Evolutionary conservation across 2,797 vertebrate species (phyloP), one percentile per base, ranked within the genome.

Genomic region (Danio albolineatus): DNA sequence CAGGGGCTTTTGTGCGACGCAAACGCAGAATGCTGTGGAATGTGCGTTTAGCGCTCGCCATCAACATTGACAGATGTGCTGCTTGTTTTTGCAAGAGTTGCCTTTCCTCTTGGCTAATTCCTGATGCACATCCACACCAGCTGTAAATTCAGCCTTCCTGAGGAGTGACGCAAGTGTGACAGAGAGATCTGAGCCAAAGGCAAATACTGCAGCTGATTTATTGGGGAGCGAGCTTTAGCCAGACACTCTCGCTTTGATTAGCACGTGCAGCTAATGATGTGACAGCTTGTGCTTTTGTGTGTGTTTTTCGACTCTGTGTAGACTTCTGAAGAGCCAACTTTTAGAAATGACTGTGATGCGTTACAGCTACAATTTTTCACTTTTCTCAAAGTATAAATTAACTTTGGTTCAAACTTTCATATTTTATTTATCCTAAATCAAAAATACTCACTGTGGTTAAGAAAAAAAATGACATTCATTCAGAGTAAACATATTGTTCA

Each of bases 111-210:
- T 19, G 53, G 53, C 44, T 48, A 39, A 7, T 36, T 59, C 65
- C 44, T 60, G 65, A 69, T 21, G 44, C 17, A 2, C 59, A 51
- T 21, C 49, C 53, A 70, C 74, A 77, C 10, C 5, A 48, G 53
- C 57, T 28, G 74, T 70, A 77, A 49, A 6, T 49, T 16, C 70
- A 13, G 8, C 72, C 44, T 59, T 67, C 28, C 46, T 56, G 49
- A 1, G 0, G 48, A 72, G 65, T 82, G 66, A 77, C 66, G 53
- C 56, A 72, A 76, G 73, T 72, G 73, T 70, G 65, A 70, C 38
- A 1, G 39, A 65, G 62, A 48, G n/a, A 14, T 49, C 21, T 57
- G 48, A 75, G 62, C 21, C 36, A 21, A 64, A 49, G 13, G 62
- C 39, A 60, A 67, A 67, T 59, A 65, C 77, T 79, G 70, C 49